phyloP scores from a whole-genome alignment of 2,888 invertebrate species.

The Habroteleia sp. region DNA sequence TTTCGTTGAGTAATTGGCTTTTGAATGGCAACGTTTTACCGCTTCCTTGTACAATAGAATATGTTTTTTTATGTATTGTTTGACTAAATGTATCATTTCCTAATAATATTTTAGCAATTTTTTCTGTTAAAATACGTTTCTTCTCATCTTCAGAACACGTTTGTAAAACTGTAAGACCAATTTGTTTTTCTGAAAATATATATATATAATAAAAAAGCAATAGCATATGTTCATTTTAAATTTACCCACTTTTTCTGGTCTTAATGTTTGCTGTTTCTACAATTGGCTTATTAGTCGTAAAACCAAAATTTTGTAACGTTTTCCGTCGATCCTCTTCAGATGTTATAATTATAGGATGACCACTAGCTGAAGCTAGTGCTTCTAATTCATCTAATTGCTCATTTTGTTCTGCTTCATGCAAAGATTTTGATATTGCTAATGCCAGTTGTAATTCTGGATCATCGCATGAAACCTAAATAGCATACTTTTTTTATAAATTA shows the following conservation, averaged over 20 bases:
- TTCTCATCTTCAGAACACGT: slow-evolving; percentile 78
- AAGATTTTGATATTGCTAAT: slow-evolving; percentile 80
- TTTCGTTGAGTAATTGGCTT: slow-evolving; percentile 70
- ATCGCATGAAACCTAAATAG: slow-evolving; percentile 65
- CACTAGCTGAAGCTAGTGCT: slow-evolving; percentile 66
- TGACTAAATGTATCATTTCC: slow-evolving; percentile 76
- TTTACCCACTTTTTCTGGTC: slow-evolving; percentile 68
- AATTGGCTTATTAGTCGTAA: slow-evolving; percentile 70
- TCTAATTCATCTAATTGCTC: slow-evolving; percentile 74
- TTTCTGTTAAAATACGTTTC: slow-evolving; percentile 80
- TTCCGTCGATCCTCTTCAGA: slow-evolving; percentile 65
- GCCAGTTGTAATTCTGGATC: slow-evolving; percentile 80
- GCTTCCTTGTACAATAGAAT: neutral
- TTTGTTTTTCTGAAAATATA: slow-evolving; percentile 67
- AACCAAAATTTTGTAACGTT: slow-evolving; percentile 76
- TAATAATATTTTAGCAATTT: slow-evolving; percentile 80
- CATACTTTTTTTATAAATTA: slow-evolving; percentile 7
- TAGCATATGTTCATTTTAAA: neutral
- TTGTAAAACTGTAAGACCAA: slow-evolving; percentile 74
- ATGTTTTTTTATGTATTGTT: slow-evolving; percentile 19
- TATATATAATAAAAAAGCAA: slow-evolving; percentile 3
- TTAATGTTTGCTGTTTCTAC: slow-evolving; percentile 41
- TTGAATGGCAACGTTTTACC: slow-evolving; percentile 50
- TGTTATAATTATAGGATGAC: slow-evolving; percentile 62
- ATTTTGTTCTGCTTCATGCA: slow-evolving; percentile 78